Evolutionary conservation across 2,113 vertebrate genomes (phyloP).

Genomic region (Scytalopus superciliaris): DNA sequence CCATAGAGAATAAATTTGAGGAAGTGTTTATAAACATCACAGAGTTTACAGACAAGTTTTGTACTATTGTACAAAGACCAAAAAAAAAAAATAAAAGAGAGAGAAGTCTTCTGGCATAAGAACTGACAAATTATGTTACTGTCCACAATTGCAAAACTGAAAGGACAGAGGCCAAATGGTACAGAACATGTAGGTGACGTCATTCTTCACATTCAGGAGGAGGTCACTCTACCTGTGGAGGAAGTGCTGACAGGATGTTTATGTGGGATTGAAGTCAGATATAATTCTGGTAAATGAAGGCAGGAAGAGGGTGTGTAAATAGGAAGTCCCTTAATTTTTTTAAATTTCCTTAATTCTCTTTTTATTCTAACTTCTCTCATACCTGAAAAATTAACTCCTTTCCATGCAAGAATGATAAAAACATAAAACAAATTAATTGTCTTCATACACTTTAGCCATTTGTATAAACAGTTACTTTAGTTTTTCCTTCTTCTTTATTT

Average conservation of each 20-base stretch:
- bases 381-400: constrained; percentile 20
- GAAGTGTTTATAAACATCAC: constrained; percentile 31
- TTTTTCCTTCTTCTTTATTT: constrained; percentile 55
- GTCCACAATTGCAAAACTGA: constrained; percentile 7
- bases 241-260: constrained; percentile 70
- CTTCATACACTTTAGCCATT: background rate
- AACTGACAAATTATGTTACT: constrained; percentile 34
- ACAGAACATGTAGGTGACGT: background rate
- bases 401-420: constrained; percentile 3
- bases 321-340: constrained; percentile 51
- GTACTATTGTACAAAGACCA: background rate
- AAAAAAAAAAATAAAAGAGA: background rate
- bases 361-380: constrained; percentile 23
- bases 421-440: constrained; percentile 13
- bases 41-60: background rate
- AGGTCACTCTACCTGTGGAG: constrained; percentile 50
- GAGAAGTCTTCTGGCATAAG: background rate
- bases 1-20: background rate
- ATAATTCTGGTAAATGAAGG: constrained; percentile 6
- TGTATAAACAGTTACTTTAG: constrained; percentile 25
- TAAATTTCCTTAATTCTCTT: constrained; percentile 42
- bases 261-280: constrained; percentile 47
- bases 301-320: constrained; percentile 35
- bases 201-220: constrained; percentile 19
- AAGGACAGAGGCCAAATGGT: constrained; percentile 20